Conservation (phyloP, 2,797 vertebrate genomes). For the Urosaurus nigricauda region DNA sequence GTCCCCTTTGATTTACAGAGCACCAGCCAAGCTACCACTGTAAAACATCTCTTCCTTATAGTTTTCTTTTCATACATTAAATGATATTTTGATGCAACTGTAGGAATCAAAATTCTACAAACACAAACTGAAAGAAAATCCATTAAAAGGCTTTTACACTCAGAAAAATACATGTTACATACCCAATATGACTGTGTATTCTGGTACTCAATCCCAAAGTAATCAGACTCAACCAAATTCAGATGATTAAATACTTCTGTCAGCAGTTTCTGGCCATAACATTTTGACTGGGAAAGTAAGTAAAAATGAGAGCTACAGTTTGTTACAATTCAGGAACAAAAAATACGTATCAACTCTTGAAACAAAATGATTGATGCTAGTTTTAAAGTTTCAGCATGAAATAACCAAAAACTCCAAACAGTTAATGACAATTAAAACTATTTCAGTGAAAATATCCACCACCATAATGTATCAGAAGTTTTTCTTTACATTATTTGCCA, state of each 20-base stretch:
- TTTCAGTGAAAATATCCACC: not conserved
- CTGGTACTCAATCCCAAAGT: slow-evolving; percentile 97
- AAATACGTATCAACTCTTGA: slow-evolving; percentile 7
- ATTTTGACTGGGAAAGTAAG: slow-evolving; percentile 84
- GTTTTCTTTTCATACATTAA: not conserved
- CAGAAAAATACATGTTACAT: slow-evolving; percentile 66
- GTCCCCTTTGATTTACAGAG: not conserved
- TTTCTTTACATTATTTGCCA: not conserved
- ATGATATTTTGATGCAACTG: not conserved
- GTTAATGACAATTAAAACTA: not conserved
- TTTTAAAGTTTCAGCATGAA: not conserved
- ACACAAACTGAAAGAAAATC: not conserved
- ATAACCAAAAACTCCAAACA: not conserved
- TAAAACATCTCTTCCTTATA: not conserved
- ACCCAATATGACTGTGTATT: slow-evolving; percentile 93
- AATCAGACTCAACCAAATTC: slow-evolving; percentile 95
- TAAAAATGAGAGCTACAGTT: not conserved
- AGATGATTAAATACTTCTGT: slow-evolving; percentile 88
- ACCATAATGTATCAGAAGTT: not conserved
- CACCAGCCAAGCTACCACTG: not conserved
- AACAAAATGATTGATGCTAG: not conserved
- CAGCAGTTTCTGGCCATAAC: slow-evolving; percentile 85
- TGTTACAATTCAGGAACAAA: slow-evolving; percentile 1
- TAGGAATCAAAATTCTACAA: not conserved
- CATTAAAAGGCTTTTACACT: not conserved